Conservation (phyloP, 2,888 invertebrate genomes). For the Mimumesa dahlbomi region DNA sequence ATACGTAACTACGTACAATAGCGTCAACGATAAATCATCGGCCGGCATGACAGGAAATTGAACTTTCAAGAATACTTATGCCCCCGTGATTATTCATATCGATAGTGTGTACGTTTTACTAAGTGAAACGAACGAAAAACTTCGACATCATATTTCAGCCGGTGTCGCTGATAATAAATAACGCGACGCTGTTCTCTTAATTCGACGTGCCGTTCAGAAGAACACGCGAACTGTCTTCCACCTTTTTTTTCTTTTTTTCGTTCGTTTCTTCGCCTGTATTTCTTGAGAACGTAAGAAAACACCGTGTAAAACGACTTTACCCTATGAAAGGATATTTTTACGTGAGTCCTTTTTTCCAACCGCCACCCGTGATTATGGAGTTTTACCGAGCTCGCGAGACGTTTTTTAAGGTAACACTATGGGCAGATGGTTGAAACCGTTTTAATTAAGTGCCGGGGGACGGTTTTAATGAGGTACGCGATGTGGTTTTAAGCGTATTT, state of each 20-base stretch:
- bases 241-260: no score
- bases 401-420: neutral
- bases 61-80: constrained; percentile 67
- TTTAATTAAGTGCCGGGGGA: constrained; percentile 20
- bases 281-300: no score
- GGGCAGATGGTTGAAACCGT: neutral
- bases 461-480: constrained; percentile 11
- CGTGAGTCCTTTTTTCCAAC: neutral
- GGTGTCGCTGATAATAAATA: constrained; percentile 50
- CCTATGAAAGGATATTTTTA: neutral
- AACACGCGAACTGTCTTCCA: constrained; percentile 5
- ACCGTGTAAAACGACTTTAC: no score
- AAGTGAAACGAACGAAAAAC: constrained; percentile 41
- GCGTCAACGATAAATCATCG: constrained; percentile 61
- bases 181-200: constrained; percentile 31
- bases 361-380: neutral
- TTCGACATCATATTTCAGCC: constrained; percentile 44
- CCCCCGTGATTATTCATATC: constrained; percentile 64
- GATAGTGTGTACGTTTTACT: constrained; percentile 47
- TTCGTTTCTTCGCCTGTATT: no score
- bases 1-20: constrained; percentile 51
- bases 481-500: constrained; percentile 12
- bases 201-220: constrained; percentile 7
- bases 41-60: constrained; percentile 61
- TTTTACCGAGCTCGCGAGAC: neutral